A percentile compares a stretch with the other conserved stretches of the same genome.
Conservation (phyloP, 1,140 invertebrate species). For the Drosophila ficusphila region DNA sequence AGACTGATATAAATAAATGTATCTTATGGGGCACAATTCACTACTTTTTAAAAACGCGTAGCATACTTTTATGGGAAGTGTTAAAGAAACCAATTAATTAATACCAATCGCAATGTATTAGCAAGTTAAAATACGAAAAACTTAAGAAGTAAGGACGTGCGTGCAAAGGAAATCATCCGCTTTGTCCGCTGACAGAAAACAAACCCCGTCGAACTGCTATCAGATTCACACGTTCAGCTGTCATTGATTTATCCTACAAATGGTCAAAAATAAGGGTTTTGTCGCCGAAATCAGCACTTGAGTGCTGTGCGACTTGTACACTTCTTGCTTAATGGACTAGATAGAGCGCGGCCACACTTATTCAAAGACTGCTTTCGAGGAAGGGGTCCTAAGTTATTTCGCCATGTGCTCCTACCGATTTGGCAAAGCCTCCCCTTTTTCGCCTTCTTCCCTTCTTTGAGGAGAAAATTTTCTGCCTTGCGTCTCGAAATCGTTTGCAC, state of each 20-base stretch:
- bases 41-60: no score
- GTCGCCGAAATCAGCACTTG: background rate
- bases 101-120: no score
- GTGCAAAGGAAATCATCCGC: no score
- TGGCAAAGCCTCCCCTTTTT: conserved; percentile 33
- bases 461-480: conserved; percentile 31
- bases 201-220: no score
- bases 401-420: conserved; percentile 27
- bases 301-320: background rate
- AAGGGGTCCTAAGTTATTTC: background rate
- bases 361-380: background rate
- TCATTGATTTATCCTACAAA: no score
- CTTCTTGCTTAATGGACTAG: background rate
- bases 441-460: conserved; percentile 8
- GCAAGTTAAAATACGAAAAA: no score
- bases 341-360: background rate
- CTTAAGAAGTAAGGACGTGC: no score
- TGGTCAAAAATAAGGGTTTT: background rate
- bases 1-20: no score
- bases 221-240: no score
- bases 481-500: conserved; percentile 66
- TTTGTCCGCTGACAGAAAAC: no score
- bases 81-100: no score
- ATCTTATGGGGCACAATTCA: background rate
- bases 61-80: no score